A percentile compares a stretch with the other conserved stretches of the same genome.
Evolutionary conservation across 2,797 vertebrate species (phyloP).

Genomic region (Ptychobarbus kaznakovi): DNA sequence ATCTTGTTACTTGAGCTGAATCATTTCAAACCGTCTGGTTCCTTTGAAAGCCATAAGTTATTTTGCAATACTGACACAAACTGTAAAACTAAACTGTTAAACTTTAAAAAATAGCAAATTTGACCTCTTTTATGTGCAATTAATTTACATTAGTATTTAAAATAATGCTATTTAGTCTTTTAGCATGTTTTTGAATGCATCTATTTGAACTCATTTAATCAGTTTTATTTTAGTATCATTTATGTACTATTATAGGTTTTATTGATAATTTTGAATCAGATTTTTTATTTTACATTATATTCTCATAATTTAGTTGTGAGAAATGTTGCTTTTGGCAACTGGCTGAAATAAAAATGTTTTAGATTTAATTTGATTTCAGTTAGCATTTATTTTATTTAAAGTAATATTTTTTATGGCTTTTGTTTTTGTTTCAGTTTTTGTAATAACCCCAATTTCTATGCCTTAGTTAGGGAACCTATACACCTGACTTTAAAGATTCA

Average conservation of each 20-base stretch:
- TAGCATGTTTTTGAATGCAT: neutral
- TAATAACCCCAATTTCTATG: neutral
- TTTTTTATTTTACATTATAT: neutral
- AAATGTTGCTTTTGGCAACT: neutral
- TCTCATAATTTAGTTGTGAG: neutral
- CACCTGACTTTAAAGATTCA: conserved; percentile 8
- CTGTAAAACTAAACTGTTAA: neutral
- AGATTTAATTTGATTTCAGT: neutral
- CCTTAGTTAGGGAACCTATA: neutral
- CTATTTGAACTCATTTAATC: neutral
- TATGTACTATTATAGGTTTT: neutral
- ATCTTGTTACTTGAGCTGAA: conserved; percentile 29
- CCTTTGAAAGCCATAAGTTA: conserved; percentile 8
- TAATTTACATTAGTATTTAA: neutral
- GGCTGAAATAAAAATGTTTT: too few relatives aligned
- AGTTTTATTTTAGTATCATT: neutral
- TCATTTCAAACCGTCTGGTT: conserved; percentile 9
- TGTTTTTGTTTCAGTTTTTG: neutral
- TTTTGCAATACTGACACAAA: neutral
- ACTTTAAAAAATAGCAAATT: neutral
- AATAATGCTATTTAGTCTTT: neutral
- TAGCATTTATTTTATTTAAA: neutral
- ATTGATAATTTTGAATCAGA: neutral
- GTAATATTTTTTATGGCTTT: neutral
- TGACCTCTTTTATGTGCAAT: neutral